Evolutionary conservation across 1,140 invertebrate genomes (phyloP).

Genomic region (Sweltsa coloradensis): DNA sequence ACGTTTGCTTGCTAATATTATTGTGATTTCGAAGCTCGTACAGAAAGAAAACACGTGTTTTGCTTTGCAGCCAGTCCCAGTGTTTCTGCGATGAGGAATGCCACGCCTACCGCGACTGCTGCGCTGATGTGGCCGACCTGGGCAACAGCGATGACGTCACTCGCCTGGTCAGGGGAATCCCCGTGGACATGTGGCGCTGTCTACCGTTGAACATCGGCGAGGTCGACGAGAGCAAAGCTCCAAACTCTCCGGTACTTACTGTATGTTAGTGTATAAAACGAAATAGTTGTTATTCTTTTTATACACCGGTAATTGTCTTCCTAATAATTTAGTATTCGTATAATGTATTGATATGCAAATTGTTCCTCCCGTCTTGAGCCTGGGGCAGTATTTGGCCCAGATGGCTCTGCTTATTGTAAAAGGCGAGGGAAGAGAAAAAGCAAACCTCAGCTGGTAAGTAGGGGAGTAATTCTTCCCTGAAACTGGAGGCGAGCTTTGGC

Average conservation of each 20-base stretch:
- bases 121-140: background rate
- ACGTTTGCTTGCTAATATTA: too few species aligned
- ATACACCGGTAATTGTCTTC: too few species aligned
- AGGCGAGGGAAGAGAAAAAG: too few species aligned
- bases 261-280: background rate
- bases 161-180: background rate
- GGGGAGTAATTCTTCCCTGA: too few species aligned
- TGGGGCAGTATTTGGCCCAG: background rate
- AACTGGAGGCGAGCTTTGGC: too few species aligned
- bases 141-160: background rate
- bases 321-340: too few species aligned
- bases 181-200: background rate
- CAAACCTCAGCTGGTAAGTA: too few species aligned
- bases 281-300: too few species aligned
- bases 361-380: background rate
- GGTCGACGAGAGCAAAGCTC: background rate
- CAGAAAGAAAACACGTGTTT: too few species aligned
- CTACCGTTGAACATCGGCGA: background rate
- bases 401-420: too few species aligned
- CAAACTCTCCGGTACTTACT: background rate
- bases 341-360: background rate
- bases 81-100: slow-evolving; percentile 5
- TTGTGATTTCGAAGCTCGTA: too few species aligned
- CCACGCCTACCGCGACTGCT: background rate
- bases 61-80: too few species aligned